Base-by-base conservation (phyloP, 2,113 vertebrate species). In the Amblyornis subalaris region DNA sequence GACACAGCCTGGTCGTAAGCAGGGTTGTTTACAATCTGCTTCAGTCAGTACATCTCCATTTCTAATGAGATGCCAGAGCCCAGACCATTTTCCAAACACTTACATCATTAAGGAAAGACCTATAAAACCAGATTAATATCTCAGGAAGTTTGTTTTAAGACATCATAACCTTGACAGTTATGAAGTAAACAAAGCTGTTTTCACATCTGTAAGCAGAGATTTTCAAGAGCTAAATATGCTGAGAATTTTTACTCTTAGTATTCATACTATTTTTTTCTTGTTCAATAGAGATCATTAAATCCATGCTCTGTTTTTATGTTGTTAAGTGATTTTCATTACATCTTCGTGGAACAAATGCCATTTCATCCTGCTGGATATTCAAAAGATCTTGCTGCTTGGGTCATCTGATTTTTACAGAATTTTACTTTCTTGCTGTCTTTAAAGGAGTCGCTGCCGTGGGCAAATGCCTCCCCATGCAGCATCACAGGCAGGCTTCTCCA, bases 141-240 rank as follows among this genome's bases (percentile, higher is more conserved):
- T 76, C 71, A 66, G 74, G 81, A 77, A 64, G 23, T 47, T 85
- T 92, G 26, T 92, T 90, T 92, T 91, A 85, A 93, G 65, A 19
- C 21, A 20, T 53, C 51, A 58, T 77, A 85, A 79, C 35, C 40
- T 24, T 89, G 60, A 72, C 14, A 83, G 36, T 67, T 90, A 57
- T 71, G 76, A 88, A 85, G n/a, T 92, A 95, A 95, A 84, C 54
- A 86, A 93, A 90, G 28, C 10, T 91, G 67, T 78, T 92, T 88
- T 50, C 48, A 81, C 47, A 75, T 82, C 28, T 83, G 40, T 69
- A 95, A 88, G 35, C 26, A 84, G 67, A 62, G 45, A 45, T 81
- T 83, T 78, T 82, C 47, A 84, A 79, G 44, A 78, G n/a, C 51
- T 70, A 76, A 78, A 67, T 74, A 73, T n/a, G 38, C 28, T 60